Conservation (phyloP, 2,888 invertebrate species). For the Amiota mariae region DNA sequence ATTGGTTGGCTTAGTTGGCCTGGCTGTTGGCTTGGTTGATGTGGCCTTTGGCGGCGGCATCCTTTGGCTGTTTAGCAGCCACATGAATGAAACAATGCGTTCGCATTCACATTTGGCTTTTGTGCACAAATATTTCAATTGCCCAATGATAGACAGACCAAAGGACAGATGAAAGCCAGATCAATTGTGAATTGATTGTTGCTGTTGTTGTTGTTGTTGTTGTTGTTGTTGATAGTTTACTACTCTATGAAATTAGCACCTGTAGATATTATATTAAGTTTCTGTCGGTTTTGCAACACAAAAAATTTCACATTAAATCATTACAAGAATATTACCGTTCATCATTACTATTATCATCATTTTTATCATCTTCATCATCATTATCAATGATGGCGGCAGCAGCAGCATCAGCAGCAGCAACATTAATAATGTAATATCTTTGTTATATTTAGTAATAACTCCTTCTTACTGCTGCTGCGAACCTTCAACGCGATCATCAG, state of each 20-base stretch:
- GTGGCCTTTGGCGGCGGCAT: constrained; percentile 28
- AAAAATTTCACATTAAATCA: constrained; percentile 69
- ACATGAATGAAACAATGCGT: constrained; percentile 22
- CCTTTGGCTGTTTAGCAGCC: background rate
- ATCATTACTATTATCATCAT: constrained; percentile 47
- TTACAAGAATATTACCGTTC: constrained; percentile 51
- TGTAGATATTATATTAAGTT: constrained; percentile 52
- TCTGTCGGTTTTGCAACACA: constrained; percentile 27
- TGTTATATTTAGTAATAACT: constrained; percentile 57
- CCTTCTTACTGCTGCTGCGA: constrained; percentile 47
- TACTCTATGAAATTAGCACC: constrained; percentile 69
- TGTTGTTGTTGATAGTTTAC: background rate
- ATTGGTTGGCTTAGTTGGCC: constrained; percentile 62
- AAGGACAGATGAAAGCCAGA: background rate
- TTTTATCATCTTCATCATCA: constrained; percentile 43
- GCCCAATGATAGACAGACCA: background rate
- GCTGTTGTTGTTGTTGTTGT: constrained; percentile 9
- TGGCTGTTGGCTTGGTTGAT: background rate
- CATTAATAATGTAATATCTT: constrained; percentile 64
- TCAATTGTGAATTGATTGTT: background rate
- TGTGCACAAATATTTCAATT: constrained; percentile 22
- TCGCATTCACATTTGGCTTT: constrained; percentile 12
- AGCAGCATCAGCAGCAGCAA: constrained; percentile 10
- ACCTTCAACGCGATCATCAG: constrained; percentile 36
- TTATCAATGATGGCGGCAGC: constrained; percentile 3